phyloP scores from a whole-genome alignment of 2,888 invertebrate genomes.

The Scaptomyza reducta region DNA sequence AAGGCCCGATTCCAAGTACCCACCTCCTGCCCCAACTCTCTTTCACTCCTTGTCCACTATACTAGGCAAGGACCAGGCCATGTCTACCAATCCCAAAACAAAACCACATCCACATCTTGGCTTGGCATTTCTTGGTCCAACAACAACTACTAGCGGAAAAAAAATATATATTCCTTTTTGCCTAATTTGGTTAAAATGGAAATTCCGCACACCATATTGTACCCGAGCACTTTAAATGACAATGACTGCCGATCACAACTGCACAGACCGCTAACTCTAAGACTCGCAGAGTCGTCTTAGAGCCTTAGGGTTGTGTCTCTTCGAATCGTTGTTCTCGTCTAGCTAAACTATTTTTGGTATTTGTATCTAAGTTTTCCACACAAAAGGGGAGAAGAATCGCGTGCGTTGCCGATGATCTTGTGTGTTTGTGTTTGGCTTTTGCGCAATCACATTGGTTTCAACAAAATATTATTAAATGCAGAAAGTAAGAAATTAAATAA shows the following conservation, averaged over 20 bases:
- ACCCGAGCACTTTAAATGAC: conserved; percentile 74
- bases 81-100: conserved; percentile 54
- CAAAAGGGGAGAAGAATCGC: conserved; percentile 17
- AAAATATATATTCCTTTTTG: conserved; percentile 73
- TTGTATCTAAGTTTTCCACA: conserved; percentile 39
- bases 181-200: conserved; percentile 82
- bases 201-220: conserved; percentile 82
- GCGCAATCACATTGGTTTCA: background rate
- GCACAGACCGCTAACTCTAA: background rate
- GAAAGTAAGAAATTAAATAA: too few relatives aligned
- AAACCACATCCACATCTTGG: too few relatives aligned
- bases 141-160: conserved; percentile 18
- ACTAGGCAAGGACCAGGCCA: conserved; percentile 40
- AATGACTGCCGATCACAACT: conserved; percentile 53
- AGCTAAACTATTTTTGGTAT: conserved; percentile 65
- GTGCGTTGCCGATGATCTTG: conserved; percentile 7
- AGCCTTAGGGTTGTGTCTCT: conserved; percentile 6
- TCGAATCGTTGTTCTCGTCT: conserved; percentile 24
- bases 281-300: background rate
- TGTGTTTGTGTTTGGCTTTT: conserved; percentile 14
- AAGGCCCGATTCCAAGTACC: conserved; percentile 10
- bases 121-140: too few relatives aligned
- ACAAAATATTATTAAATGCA: background rate
- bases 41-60: background rate
- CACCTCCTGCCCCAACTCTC: background rate